phyloP scores from a whole-genome alignment of 1,140 invertebrate genomes.

The Palaemon carinicauda region DNA sequence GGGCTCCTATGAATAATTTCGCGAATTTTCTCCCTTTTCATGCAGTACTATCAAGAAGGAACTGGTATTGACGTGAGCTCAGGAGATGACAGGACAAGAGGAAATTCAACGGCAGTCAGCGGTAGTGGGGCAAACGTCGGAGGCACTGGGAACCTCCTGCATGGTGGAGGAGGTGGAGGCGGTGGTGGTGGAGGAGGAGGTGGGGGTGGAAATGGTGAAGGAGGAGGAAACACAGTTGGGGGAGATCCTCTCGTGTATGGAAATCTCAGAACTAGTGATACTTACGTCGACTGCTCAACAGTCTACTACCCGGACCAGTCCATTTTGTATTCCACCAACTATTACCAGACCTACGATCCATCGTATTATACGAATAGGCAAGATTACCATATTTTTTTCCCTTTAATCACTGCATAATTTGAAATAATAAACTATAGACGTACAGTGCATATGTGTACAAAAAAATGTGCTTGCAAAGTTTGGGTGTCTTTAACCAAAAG shows the following conservation, averaged over 20 bases:
- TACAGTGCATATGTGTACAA: background rate
- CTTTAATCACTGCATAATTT: background rate
- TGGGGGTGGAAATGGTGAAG: background rate
- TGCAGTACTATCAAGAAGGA: slow-evolving; percentile 28
- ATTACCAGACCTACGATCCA: slow-evolving; percentile 39
- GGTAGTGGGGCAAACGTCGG: slow-evolving; percentile 11
- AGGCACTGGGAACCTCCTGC: background rate
- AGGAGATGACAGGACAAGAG: background rate
- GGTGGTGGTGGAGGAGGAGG: slow-evolving; percentile 5
- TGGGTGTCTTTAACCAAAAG: too few relatives aligned
- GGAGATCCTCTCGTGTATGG: slow-evolving; percentile 19
- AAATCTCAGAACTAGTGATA: background rate
- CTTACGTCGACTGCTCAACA: slow-evolving; percentile 41
- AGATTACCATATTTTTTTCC: background rate
- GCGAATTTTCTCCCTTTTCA: background rate
- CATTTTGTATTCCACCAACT: slow-evolving; percentile 44
- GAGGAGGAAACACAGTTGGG: background rate
- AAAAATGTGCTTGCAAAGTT: too few relatives aligned
- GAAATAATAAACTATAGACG: too few relatives aligned
- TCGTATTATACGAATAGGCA: slow-evolving; percentile 42
- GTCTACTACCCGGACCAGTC: slow-evolving; percentile 51
- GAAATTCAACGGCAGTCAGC: background rate
- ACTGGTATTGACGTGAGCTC: background rate
- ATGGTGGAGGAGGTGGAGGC: background rate
- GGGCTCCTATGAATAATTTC: background rate